Conservation (phyloP, 2,797 vertebrate genomes). For the Enteromius radiatus region DNA sequence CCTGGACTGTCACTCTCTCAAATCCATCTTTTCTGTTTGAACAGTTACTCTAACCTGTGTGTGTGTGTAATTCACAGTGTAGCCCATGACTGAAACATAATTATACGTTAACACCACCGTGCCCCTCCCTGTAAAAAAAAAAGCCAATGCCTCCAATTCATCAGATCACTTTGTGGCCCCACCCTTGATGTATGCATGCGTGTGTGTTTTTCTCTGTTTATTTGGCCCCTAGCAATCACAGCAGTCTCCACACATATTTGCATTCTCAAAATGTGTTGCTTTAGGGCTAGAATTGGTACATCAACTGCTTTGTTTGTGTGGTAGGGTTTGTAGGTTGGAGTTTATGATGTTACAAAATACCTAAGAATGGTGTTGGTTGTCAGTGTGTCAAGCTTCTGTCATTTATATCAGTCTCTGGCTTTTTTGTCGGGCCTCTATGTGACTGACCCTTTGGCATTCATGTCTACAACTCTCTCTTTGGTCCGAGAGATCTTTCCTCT, state of each 20-base stretch:
- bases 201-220: constrained; percentile 60
- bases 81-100: constrained; percentile 81
- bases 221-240: constrained; percentile 72
- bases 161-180: constrained; percentile 66
- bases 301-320: constrained; percentile 54
- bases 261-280: constrained; percentile 76
- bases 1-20: constrained; percentile 54
- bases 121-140: constrained; percentile 71
- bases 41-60: constrained; percentile 55
- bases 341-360: constrained; percentile 31
- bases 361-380: constrained; percentile 18
- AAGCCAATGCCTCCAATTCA: constrained; percentile 78
- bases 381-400: constrained; percentile 12
- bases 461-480: not conserved
- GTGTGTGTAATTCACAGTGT: constrained; percentile 68
- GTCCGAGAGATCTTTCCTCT: constrained; percentile 19
- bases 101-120: constrained; percentile 77
- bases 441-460: constrained; percentile 8
- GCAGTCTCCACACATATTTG: constrained; percentile 68
- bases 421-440: not conserved
- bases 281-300: constrained; percentile 75
- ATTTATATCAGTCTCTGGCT: not conserved
- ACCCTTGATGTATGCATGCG: constrained; percentile 49
- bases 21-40: constrained; percentile 57
- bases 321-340: constrained; percentile 21